Percentiles rank a stretch among this genome's conserved stretches.
Evolutionary conservation across 2,113 vertebrate genomes (phyloP).

Genomic region (Etia nguti): DNA sequence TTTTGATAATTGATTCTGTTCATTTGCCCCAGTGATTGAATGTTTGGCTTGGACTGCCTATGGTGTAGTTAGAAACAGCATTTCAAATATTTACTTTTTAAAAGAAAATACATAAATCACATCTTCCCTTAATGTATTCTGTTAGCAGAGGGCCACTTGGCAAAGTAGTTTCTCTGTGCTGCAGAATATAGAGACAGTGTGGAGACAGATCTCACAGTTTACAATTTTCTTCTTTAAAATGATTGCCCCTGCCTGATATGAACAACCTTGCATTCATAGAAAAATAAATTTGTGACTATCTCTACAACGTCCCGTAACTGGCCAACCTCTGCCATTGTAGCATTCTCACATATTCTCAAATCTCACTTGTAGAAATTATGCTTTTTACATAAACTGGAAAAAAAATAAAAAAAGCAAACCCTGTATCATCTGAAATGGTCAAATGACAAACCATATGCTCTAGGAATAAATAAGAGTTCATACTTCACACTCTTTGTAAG

Average conservation of each 20-base stretch:
- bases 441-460: conserved; percentile 73
- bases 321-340: conserved; percentile 47
- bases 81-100: conserved; percentile 47
- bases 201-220: conserved; percentile 68
- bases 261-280: conserved; percentile 75
- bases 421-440: conserved; percentile 77
- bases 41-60: conserved; percentile 49
- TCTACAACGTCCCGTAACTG: conserved; percentile 53
- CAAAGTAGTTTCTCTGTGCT: conserved; percentile 67
- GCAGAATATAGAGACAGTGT: conserved; percentile 68
- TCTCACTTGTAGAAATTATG: conserved; percentile 67
- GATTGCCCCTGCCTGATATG: conserved; percentile 75
- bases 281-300: conserved; percentile 80
- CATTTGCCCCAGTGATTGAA: conserved; percentile 22
- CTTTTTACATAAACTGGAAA: conserved; percentile 67
- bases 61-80: conserved; percentile 51
- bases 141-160: conserved; percentile 59
- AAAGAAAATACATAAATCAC: conserved; percentile 52
- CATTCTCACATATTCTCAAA: conserved; percentile 60
- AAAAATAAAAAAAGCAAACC: conserved; percentile 72
- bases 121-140: conserved; percentile 52
- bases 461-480: conserved; percentile 82
- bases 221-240: conserved; percentile 67
- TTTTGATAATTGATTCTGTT: conserved; percentile 17
- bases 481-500: conserved; percentile 99